Conservation (phyloP, 2,113 vertebrate genomes). For the Calonectris borealis region DNA sequence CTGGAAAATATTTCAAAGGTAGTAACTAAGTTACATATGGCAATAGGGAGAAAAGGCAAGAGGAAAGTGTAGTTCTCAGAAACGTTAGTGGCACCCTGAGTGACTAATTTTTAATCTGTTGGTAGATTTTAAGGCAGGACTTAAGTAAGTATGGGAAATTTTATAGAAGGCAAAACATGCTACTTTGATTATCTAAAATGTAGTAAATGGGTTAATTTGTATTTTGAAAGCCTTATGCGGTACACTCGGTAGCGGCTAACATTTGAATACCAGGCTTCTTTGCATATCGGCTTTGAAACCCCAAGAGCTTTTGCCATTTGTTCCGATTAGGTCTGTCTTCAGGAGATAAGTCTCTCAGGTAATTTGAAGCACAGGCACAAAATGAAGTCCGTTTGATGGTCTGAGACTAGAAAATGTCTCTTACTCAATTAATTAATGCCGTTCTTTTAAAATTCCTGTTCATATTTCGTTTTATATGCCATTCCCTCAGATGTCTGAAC, state of each 20-base stretch:
- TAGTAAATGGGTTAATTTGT: slow-evolving; percentile 52
- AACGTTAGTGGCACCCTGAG: neutral
- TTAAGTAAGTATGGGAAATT: neutral
- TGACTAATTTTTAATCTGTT: neutral
- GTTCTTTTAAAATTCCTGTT: slow-evolving; percentile 39
- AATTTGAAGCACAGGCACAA: slow-evolving; percentile 53
- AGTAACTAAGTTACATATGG: neutral
- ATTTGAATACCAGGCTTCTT: slow-evolving; percentile 64
- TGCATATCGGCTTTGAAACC: slow-evolving; percentile 25
- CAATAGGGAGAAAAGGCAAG: neutral
- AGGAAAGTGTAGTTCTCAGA: neutral
- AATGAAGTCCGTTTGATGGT: slow-evolving; percentile 58
- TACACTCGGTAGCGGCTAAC: neutral
- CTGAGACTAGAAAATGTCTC: slow-evolving; percentile 52
- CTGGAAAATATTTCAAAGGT: neutral
- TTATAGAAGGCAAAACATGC: slow-evolving; percentile 6
- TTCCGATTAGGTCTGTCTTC: slow-evolving; percentile 68
- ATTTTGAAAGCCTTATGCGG: slow-evolving; percentile 46
- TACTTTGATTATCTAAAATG: slow-evolving; percentile 41
- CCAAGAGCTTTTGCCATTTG: slow-evolving; percentile 54
- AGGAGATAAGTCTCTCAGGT: slow-evolving; percentile 67
- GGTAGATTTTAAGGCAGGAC: neutral
- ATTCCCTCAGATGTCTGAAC: slow-evolving; percentile 28
- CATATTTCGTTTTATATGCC: slow-evolving; percentile 22
- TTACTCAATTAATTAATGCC: slow-evolving; percentile 56